A percentile compares a stretch with the other conserved stretches of the same genome.
Evolutionary conservation across 1,140 invertebrate genomes (phyloP).

Genomic region (Brachystomella parvula): DNA sequence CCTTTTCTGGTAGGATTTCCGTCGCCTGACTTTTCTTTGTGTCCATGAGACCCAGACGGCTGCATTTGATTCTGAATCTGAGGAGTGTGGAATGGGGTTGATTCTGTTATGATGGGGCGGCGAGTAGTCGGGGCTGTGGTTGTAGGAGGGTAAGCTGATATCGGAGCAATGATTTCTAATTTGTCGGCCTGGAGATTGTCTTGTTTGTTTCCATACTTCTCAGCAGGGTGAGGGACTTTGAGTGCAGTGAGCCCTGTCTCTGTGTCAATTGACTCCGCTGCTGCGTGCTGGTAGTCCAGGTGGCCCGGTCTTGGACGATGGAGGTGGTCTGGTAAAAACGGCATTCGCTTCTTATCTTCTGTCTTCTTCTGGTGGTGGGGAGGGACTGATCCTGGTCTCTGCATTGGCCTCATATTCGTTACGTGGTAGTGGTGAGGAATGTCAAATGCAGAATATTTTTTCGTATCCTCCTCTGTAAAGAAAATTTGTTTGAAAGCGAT

Average conservation of each 20-base stretch:
- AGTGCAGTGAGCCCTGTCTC: conserved; percentile 25
- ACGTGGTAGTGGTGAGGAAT: conserved; percentile 4
- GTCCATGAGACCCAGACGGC: conserved; percentile 9
- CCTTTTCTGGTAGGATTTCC: conserved; percentile 19
- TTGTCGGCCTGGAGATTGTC: conserved; percentile 18
- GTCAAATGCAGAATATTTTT: neutral
- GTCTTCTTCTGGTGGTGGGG: neutral
- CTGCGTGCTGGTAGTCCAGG: conserved; percentile 36
- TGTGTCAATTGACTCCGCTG: conserved; percentile 32
- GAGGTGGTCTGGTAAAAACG: conserved; percentile 32
- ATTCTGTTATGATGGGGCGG: neutral
- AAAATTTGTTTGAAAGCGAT: no score
- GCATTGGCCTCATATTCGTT: neutral
- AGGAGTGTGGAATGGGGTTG: neutral
- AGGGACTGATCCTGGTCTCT: neutral
- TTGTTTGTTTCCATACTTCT: conserved; percentile 14
- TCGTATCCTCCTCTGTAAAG: neutral
- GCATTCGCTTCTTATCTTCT: conserved; percentile 23
- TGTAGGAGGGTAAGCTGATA: neutral
- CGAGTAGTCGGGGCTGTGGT: neutral
- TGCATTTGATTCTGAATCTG: neutral
- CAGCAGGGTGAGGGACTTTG: conserved; percentile 24
- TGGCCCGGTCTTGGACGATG: conserved; percentile 36
- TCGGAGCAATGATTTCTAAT: neutral
- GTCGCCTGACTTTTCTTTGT: conserved; percentile 16